Evolutionary conservation across 1,140 invertebrate genomes (phyloP), one percentile per base, ranked within the genome.

Genomic region (Antheraea pernyi): DNA sequence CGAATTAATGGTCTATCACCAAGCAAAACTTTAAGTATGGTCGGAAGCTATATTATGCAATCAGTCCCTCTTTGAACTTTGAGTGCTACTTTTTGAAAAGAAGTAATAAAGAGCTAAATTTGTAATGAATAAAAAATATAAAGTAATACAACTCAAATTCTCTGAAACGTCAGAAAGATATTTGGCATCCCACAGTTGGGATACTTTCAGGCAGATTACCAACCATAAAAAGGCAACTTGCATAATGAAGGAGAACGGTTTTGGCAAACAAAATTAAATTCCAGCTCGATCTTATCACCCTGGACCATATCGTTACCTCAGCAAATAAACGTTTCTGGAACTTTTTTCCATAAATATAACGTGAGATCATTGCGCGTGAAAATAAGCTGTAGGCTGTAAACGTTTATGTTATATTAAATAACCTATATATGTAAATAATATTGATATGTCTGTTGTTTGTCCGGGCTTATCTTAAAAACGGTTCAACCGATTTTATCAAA

Each of bases 231-330:
- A 13, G 16, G 46, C 13, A 53, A 53, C 9, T 53, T 53, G 46
- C 46, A 13, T 53, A 53, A 53, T 53, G 16, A 53, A 53, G 13
- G 46, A 53, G 4, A n/a, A 48, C 7, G 46, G 11, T 53, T 5
- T 53, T n/a, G 0, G 46, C 46, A 53, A 16, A 53, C 46, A 53
- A 53, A 53, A 53, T 53, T 16, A 53, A 53, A 53, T 53, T 53
- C 16, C 46, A 53, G 46, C 46, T 11, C 46, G 46, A 6, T 53
- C 6, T 53, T 53, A 53, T 53, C 46, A 53, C 46, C 6, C 16
- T 53, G 46, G 46, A 53, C 16, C 46, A n/a, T 53, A 53, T 53
- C 46, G 16, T 53, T 53, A 53, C 46, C 46, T 53, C 46, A 53
- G 13, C 46, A 53, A 53, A 53, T 53, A 53, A 53, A 53, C 46